Conservation (phyloP, 2,797 vertebrate species). For the Galagoides demidoff region DNA sequence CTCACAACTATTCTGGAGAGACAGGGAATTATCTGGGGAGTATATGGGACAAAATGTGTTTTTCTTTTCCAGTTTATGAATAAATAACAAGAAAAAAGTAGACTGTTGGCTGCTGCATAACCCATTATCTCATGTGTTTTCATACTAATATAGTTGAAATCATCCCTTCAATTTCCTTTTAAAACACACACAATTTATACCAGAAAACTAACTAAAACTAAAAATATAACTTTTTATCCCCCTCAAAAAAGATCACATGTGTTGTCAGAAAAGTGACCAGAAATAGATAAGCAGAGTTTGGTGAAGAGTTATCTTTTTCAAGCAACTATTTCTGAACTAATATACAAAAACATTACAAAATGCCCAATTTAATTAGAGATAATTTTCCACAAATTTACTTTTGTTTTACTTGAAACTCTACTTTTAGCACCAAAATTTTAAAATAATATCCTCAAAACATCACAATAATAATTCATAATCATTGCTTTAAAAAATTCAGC, state of each 20-base stretch:
- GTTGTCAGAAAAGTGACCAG: not conserved
- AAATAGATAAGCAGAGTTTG: slow-evolving; percentile 9
- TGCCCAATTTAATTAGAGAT: not conserved
- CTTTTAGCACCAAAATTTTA: slow-evolving; percentile 14
- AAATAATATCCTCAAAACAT: slow-evolving; percentile 32
- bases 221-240: not conserved
- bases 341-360: not conserved
- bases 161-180: not conserved
- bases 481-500: not conserved
- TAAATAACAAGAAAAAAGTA: slow-evolving; percentile 22
- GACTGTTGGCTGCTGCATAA: not conserved
- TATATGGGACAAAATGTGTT: not conserved
- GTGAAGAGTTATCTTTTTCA: slow-evolving; percentile 28
- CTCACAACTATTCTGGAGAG: not conserved
- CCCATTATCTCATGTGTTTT: not conserved
- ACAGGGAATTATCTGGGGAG: not conserved
- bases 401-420: slow-evolving; percentile 30
- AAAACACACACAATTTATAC: slow-evolving; percentile 27
- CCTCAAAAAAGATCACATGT: not conserved
- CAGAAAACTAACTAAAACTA: slow-evolving; percentile 8
- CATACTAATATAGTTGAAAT: not conserved
- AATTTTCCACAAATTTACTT: not conserved
- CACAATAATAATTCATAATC: not conserved
- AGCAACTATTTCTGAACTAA: not conserved
- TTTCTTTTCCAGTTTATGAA: slow-evolving; percentile 13